Conservation (phyloP, 2,888 invertebrate species). For the Ornithoptera priamus region DNA sequence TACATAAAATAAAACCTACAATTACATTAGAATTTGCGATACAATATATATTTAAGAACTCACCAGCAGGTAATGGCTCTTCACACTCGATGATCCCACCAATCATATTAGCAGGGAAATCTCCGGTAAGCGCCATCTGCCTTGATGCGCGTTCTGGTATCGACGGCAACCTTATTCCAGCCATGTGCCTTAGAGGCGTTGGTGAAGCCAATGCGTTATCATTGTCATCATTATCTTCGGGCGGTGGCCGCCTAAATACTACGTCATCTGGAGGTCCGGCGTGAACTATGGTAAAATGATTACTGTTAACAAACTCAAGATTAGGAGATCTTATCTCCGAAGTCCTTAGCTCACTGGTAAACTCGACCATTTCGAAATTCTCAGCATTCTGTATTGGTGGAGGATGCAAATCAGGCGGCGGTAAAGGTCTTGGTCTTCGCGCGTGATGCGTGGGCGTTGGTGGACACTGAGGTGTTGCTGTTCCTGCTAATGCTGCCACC, state of each 20-base stretch:
- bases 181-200: conserved; percentile 83
- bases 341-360: conserved; percentile 71
- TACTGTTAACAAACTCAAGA: conserved; percentile 78
- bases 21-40: not conserved
- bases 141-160: conserved; percentile 86
- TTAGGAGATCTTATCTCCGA: conserved; percentile 78
- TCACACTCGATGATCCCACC: conserved; percentile 83
- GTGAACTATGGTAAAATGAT: conserved; percentile 78
- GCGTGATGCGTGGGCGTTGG: conserved; percentile 94
- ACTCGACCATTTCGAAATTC: conserved; percentile 73
- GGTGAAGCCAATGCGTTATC: conserved; percentile 78
- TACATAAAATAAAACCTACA: not conserved
- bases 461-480: conserved; percentile 85
- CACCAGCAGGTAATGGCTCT: conserved; percentile 92
- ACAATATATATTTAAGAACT: conserved; percentile 32
- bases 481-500: conserved; percentile 79
- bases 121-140: conserved; percentile 78
- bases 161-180: conserved; percentile 88
- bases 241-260: conserved; percentile 69
- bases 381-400: conserved; percentile 71
- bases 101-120: conserved; percentile 77
- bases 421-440: conserved; percentile 82
- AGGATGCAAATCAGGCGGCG: conserved; percentile 78
- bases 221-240: conserved; percentile 66
- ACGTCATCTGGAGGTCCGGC: conserved; percentile 75